Evolutionary conservation across 2,888 invertebrate genomes (phyloP).

Genomic region (Lasioglossum villosulum): DNA sequence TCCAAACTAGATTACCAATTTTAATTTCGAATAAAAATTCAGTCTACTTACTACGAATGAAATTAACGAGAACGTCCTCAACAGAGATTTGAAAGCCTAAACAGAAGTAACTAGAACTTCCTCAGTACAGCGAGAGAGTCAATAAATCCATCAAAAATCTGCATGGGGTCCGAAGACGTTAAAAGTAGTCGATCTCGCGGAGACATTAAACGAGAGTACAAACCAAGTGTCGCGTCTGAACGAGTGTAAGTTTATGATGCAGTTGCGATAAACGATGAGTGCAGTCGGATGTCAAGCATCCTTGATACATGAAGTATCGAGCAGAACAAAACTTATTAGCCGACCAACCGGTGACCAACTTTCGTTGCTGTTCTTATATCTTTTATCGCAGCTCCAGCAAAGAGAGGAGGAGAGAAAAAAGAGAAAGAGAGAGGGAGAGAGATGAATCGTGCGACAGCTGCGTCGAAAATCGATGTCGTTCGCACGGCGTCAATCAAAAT

Average conservation of each 20-base stretch:
- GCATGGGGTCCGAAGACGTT: neutral
- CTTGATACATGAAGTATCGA: neutral
- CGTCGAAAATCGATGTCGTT: constrained; percentile 46
- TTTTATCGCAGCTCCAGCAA: neutral
- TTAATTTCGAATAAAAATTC: no score
- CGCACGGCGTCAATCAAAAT: constrained; percentile 42
- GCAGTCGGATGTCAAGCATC: neutral
- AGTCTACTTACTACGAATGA: no score
- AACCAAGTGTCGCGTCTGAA: constrained; percentile 39
- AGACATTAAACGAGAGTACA: constrained; percentile 43
- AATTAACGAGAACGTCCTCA: no score
- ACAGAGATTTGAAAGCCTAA: no score
- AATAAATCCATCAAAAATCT: neutral
- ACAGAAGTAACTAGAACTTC: no score
- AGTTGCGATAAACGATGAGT: neutral
- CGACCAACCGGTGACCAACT: neutral
- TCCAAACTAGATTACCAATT: no score
- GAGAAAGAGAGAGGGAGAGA: neutral
- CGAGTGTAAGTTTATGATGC: neutral
- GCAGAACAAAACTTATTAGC: neutral
- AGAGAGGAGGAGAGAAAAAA: neutral
- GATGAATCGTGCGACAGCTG: constrained; percentile 1
- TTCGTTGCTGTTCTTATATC: neutral
- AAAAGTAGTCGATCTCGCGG: neutral
- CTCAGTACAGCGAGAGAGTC: neutral